Percentiles rank a stretch among this genome's conserved stretches.
These are phyloP conservation scores for Ciona savignyi DNA, from an alignment of 23 tunicate genomes.

Conservation along the genomic window DNA sequence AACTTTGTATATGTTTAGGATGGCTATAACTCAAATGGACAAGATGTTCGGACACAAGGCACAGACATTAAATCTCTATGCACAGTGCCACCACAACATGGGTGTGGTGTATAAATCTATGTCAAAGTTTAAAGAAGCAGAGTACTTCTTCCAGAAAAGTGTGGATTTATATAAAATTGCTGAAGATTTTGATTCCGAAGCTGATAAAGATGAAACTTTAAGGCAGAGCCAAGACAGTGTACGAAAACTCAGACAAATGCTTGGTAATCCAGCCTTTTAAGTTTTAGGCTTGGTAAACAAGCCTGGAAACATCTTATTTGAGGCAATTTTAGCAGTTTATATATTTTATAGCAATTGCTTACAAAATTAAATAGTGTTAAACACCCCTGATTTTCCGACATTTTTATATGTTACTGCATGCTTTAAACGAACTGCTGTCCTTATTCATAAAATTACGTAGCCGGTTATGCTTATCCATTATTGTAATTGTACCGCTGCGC, in stretches of 20 bases:
- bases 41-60: neutral
- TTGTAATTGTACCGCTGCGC: too few species aligned
- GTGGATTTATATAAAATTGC: neutral
- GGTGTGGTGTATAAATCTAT: neutral
- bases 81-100: neutral
- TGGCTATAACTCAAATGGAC: neutral
- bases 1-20: neutral
- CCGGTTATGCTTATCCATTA: too few species aligned
- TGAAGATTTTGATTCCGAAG: neutral
- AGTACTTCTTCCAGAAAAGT: neutral
- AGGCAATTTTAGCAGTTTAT: neutral
- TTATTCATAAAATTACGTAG: too few species aligned
- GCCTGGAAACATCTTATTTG: neutral
- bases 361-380: too few species aligned
- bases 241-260: neutral
- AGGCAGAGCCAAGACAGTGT: neutral
- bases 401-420: too few species aligned
- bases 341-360: too few species aligned
- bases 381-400: too few species aligned
- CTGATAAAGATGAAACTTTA: neutral
- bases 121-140: neutral
- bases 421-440: too few species aligned
- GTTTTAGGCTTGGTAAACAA: too few species aligned
- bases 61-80: neutral
- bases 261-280: too few species aligned